A percentile compares a stretch with the other conserved stretches of the same genome.
These are phyloP conservation scores for Acipenser ruthenus DNA, from an alignment of 2,797 vertebrate genomes.

Conservation along the genomic window DNA sequence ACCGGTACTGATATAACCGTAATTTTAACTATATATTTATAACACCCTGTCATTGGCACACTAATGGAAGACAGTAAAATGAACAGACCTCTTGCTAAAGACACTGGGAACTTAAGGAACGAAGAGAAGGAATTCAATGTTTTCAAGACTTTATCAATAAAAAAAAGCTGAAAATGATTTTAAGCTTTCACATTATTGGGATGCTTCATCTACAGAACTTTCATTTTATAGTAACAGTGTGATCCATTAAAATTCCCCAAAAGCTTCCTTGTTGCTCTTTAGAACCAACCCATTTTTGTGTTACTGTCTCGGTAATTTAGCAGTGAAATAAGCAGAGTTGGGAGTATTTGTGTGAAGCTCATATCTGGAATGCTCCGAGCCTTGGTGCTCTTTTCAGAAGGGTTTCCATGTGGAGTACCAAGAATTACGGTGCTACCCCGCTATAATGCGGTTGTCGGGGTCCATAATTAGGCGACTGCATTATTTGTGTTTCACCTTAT, in stretches of 20 bases:
- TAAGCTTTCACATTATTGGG: too few relatives aligned
- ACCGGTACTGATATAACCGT: too few relatives aligned
- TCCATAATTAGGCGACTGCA: too few relatives aligned
- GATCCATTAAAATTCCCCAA: constrained; percentile 74
- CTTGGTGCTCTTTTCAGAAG: constrained; percentile 39
- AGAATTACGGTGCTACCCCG: too few relatives aligned
- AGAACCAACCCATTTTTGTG: constrained; percentile 37
- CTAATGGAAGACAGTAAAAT: constrained; percentile 46
- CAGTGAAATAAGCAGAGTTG: constrained; percentile 69
- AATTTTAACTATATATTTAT: too few relatives aligned
- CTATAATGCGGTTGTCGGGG: too few relatives aligned
- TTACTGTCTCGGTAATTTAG: constrained; percentile 56
- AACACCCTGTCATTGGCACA: constrained; percentile 46
- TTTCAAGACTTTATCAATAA: too few relatives aligned
- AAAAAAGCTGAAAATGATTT: too few relatives aligned
- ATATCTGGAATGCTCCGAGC: constrained; percentile 65
- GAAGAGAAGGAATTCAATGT: too few relatives aligned
- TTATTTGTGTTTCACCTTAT: too few relatives aligned
- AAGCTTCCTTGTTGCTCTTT: constrained; percentile 25
- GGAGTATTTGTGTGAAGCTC: constrained; percentile 26
- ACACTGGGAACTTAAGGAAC: constrained; percentile 36
- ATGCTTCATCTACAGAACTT: too few relatives aligned
- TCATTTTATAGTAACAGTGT: constrained; percentile 55
- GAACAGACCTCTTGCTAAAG: constrained; percentile 46
- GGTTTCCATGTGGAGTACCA: constrained; percentile 49